Percentiles rank a stretch among this genome's conserved stretches.
phyloP scores from a whole-genome alignment of 1,140 invertebrate species.

The Lucilia sericata region DNA sequence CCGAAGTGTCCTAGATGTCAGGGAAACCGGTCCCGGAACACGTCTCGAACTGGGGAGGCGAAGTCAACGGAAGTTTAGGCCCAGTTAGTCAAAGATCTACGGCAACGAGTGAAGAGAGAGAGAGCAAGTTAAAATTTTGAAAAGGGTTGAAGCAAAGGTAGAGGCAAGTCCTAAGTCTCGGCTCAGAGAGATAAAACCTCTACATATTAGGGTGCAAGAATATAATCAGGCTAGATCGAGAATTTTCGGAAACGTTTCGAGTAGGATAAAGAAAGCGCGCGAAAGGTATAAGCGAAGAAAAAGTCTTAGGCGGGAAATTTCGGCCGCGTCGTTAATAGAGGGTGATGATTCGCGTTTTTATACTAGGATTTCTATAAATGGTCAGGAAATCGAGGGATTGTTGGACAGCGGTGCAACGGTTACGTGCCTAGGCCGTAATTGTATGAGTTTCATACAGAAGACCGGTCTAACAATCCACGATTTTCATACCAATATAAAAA shows the following conservation, averaged over 20 bases:
- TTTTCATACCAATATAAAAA: too few species aligned
- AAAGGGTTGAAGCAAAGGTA: too few species aligned
- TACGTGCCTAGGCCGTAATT: too few species aligned
- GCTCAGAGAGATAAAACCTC: background rate
- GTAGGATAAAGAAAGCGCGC: background rate
- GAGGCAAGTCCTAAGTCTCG: background rate
- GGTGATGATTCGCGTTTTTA: too few species aligned
- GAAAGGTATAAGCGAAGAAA: background rate
- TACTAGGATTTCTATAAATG: too few species aligned
- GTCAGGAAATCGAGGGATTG: too few species aligned
- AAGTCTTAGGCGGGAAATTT: background rate
- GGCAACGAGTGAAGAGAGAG: background rate
- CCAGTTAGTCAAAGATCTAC: background rate
- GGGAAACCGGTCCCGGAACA: background rate
- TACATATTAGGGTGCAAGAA: background rate
- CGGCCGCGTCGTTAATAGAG: background rate
- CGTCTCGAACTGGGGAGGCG: background rate
- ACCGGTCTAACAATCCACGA: too few species aligned
- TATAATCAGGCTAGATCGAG: background rate
- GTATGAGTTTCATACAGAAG: too few species aligned
- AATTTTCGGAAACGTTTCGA: background rate
- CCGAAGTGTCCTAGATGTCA: conserved; percentile 3
- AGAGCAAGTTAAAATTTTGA: background rate
- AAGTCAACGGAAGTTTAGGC: background rate
- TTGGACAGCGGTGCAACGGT: too few species aligned